These are phyloP conservation scores for Drosophila ficusphila DNA, from an alignment of 1,140 invertebrate species.

Conservation along the genomic window DNA sequence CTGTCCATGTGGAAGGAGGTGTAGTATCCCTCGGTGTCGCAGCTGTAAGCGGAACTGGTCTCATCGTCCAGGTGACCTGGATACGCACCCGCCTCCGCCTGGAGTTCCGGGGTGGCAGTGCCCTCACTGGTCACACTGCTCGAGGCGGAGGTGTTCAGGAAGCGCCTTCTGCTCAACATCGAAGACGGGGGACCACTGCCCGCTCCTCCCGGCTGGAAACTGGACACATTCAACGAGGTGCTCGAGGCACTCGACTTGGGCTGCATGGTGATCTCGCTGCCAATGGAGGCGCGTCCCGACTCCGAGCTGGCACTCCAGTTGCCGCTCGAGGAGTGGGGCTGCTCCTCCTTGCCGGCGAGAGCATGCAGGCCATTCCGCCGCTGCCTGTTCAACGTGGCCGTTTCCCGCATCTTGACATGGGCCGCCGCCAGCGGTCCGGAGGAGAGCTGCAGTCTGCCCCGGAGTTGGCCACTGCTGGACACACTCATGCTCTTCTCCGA, in stretches of 20 bases:
- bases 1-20: constrained; percentile 98
- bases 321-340: constrained; percentile 94
- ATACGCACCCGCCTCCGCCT: constrained; percentile 87
- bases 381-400: constrained; percentile 87
- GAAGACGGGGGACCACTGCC: constrained; percentile 88
- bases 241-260: constrained; percentile 89
- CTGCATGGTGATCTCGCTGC: constrained; percentile 92
- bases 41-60: constrained; percentile 96
- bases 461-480: constrained; percentile 73
- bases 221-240: constrained; percentile 87
- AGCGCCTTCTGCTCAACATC: constrained; percentile 87
- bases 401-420: constrained; percentile 89
- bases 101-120: constrained; percentile 92
- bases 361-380: constrained; percentile 85
- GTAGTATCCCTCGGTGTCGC: constrained; percentile 98
- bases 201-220: constrained; percentile 85
- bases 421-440: constrained; percentile 42
- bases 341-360: constrained; percentile 87
- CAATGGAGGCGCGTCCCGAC: constrained; percentile 93
- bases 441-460: constrained; percentile 70
- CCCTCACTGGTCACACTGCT: constrained; percentile 93
- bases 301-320: constrained; percentile 97
- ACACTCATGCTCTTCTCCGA: constrained; percentile 87
- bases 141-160: constrained; percentile 90
- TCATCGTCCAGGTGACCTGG: constrained; percentile 90